Percentiles rank a stretch among this genome's conserved stretches.
phyloP scores from a whole-genome alignment of 2,113 vertebrate genomes.

The Terrapene triunguis region DNA sequence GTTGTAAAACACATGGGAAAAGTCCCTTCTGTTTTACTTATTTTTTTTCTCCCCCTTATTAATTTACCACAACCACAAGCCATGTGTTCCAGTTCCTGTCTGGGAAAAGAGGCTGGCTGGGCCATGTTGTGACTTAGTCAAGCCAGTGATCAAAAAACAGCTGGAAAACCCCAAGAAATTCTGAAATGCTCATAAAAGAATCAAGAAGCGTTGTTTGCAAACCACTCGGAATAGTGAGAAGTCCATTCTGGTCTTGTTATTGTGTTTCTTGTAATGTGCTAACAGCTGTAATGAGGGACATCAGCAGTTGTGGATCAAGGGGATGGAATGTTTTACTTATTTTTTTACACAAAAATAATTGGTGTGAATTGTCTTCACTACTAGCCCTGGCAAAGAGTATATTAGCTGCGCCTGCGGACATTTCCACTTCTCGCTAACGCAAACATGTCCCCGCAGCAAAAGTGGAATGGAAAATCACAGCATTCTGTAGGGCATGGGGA shows the following conservation, averaged over 20 bases:
- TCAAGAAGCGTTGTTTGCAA: constrained; percentile 53
- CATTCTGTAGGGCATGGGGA: not conserved
- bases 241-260: constrained; percentile 11
- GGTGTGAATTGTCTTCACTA: not conserved
- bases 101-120: constrained; percentile 67
- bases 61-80: constrained; percentile 76
- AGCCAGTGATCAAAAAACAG: constrained; percentile 61
- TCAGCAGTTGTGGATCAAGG: not conserved
- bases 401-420: not conserved
- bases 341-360: not conserved
- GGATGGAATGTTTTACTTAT: constrained; percentile 14
- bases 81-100: constrained; percentile 73
- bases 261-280: constrained; percentile 17
- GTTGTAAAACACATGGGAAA: constrained; percentile 72
- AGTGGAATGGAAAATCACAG: not conserved
- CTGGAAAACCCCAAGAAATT: constrained; percentile 78
- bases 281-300: constrained; percentile 40
- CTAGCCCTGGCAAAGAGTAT: not conserved
- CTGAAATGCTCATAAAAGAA: constrained; percentile 64
- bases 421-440: not conserved
- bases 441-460: not conserved
- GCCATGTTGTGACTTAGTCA: not conserved
- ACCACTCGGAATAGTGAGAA: constrained; percentile 33
- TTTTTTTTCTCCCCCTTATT: constrained; percentile 62
- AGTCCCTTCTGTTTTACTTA: constrained; percentile 68